Evolutionary conservation across 1,140 invertebrate genomes (phyloP).

Genomic region (Eumeta japonica): DNA sequence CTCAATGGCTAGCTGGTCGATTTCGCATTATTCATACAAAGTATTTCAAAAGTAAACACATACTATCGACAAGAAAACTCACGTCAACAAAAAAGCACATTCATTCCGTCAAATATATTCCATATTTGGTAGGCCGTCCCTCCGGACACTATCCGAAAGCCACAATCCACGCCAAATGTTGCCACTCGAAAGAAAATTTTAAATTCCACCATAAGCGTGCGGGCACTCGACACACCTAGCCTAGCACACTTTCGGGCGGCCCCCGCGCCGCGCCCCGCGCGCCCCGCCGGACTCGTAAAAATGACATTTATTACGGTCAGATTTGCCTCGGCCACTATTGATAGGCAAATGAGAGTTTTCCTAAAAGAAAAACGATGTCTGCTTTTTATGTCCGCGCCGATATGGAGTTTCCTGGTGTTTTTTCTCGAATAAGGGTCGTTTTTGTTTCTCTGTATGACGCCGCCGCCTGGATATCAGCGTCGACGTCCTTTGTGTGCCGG

Average conservation of each 20-base stretch:
- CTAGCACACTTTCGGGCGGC: slow-evolving; percentile 36
- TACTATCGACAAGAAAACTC: too few species aligned
- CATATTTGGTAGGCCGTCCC: too few species aligned
- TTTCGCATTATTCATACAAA: background rate
- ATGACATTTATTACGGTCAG: slow-evolving; percentile 58
- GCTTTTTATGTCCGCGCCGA: slow-evolving; percentile 57
- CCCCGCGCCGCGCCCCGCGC: slow-evolving; percentile 48
- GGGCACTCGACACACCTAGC: slow-evolving; percentile 41
- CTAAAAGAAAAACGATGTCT: slow-evolving; percentile 59
- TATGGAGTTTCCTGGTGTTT: too few species aligned
- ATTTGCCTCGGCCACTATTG: slow-evolving; percentile 56
- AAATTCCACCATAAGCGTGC: slow-evolving; percentile 38
- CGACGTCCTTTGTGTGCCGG: too few species aligned
- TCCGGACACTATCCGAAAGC: too few species aligned
- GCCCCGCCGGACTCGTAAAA: slow-evolving; percentile 52
- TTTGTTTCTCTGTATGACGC: too few species aligned
- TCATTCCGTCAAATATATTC: too few species aligned
- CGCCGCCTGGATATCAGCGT: too few species aligned
- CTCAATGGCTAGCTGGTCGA: too few species aligned
- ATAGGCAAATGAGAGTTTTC: slow-evolving; percentile 58
- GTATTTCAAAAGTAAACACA: background rate
- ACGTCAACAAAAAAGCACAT: too few species aligned
- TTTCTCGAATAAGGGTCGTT: too few species aligned
- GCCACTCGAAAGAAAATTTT: slow-evolving; percentile 26
- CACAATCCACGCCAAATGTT: slow-evolving; percentile 32